A percentile compares a stretch with the other conserved stretches of the same genome.
Conservation (phyloP, 1,140 invertebrate species). For the Trinorchestia longiramus region DNA sequence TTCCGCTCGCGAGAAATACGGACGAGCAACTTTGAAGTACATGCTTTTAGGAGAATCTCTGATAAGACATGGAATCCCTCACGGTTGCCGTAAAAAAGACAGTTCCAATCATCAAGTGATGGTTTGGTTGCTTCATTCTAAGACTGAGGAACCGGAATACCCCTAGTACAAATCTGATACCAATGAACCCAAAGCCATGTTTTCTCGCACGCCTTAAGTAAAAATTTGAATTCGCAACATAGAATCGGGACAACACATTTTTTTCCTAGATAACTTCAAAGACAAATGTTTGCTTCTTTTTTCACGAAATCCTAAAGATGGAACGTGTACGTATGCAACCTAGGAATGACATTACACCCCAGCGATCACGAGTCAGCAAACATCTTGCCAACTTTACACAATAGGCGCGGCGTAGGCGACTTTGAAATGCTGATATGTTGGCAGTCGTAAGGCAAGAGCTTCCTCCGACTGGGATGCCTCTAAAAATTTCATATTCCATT, state of each 20-base stretch:
- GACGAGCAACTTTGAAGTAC: background rate
- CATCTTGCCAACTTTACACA: background rate
- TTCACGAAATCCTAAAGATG: background rate
- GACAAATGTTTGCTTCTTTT: background rate
- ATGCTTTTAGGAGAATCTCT: background rate
- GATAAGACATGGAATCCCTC: background rate
- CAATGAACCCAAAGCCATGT: background rate
- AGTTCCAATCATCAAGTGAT: background rate
- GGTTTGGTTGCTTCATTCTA: background rate
- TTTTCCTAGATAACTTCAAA: background rate
- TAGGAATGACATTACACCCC: background rate
- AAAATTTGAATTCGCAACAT: background rate
- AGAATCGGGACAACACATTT: no score
- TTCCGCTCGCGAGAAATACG: background rate
- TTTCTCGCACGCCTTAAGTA: background rate
- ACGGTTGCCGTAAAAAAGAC: background rate
- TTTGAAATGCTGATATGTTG: conserved; percentile 9
- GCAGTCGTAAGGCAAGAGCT: background rate
- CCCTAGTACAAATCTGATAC: background rate
- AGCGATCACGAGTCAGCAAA: conserved; percentile 6
- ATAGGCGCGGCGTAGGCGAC: background rate
- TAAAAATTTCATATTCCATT: conserved; percentile 11
- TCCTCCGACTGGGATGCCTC: background rate
- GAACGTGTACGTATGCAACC: background rate
- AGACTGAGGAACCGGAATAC: background rate